Conservation (phyloP, 2,797 vertebrate genomes). For the Zenarchopterus dispar region DNA sequence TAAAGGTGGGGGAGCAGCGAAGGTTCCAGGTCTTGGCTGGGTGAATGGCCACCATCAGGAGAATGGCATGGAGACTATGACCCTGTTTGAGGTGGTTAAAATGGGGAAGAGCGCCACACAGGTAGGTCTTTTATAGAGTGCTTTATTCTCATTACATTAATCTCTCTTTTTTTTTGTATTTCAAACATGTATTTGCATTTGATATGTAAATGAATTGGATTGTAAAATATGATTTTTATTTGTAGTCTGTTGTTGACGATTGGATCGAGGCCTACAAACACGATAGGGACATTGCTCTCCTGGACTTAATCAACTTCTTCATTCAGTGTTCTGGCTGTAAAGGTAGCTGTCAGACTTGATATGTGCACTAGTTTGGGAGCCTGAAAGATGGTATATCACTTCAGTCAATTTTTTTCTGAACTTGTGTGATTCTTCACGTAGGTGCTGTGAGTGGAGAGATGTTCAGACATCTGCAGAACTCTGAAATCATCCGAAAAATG, state of each 20-base stretch:
- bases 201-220: neutral
- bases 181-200: conserved; percentile 1
- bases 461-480: conserved; percentile 98
- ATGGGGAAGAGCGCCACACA: conserved; percentile 97
- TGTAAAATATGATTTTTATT: conserved; percentile 8
- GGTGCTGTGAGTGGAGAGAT: conserved; percentile 95
- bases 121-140: conserved; percentile 72
- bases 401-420: neutral
- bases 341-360: conserved; percentile 82
- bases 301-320: conserved; percentile 98
- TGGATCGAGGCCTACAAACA: conserved; percentile 98
- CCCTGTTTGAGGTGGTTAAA: conserved; percentile 96
- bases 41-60: conserved; percentile 96
- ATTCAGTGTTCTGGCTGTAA: conserved; percentile 98
- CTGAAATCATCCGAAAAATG: conserved; percentile 98
- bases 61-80: conserved; percentile 95
- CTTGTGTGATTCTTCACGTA: conserved; percentile 59
- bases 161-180: neutral
- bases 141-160: neutral
- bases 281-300: conserved; percentile 91
- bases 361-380: neutral
- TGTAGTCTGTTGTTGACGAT: conserved; percentile 93
- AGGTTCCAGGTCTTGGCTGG: conserved; percentile 78
- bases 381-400: neutral
- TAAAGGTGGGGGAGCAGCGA: conserved; percentile 83